Conservation (phyloP, 2,888 invertebrate species). For the Loripinus fragilis region DNA sequence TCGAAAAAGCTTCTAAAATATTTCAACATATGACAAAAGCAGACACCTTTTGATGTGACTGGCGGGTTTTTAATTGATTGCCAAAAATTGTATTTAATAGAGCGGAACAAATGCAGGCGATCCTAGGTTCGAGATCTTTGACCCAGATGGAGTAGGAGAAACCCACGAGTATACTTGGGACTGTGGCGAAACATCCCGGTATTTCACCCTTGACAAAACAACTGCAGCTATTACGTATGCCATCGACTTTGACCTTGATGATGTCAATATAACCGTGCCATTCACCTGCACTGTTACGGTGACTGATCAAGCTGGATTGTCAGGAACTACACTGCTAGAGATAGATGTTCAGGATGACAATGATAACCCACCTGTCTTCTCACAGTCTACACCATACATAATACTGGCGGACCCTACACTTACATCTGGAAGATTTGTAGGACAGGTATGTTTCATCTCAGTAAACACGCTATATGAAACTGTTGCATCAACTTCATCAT, state of each 20-base stretch:
- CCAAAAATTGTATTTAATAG: too few species aligned
- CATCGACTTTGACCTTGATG: slow-evolving; percentile 52
- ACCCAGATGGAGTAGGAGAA: slow-evolving; percentile 39
- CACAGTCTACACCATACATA: slow-evolving; percentile 41
- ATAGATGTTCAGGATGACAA: slow-evolving; percentile 55
- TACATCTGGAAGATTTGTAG: slow-evolving; percentile 47
- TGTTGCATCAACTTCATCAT: too few species aligned
- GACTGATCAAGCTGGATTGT: slow-evolving; percentile 51
- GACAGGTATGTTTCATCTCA: slow-evolving; percentile 27
- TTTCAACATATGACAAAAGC: too few species aligned
- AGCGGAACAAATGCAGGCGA: slow-evolving; percentile 27
- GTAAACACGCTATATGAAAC: too few species aligned
- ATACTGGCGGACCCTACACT: slow-evolving; percentile 48
- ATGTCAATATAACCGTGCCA: slow-evolving; percentile 34
- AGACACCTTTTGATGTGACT: too few species aligned
- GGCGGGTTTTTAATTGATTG: too few species aligned
- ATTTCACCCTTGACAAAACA: slow-evolving; percentile 37
- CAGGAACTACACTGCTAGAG: slow-evolving; percentile 49
- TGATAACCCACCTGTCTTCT: slow-evolving; percentile 55
- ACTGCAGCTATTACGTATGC: slow-evolving; percentile 44
- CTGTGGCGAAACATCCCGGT: slow-evolving; percentile 34
- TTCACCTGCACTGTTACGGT: slow-evolving; percentile 49
- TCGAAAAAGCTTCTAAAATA: too few species aligned
- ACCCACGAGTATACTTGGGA: slow-evolving; percentile 40
- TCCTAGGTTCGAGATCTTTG: slow-evolving; percentile 29